These are phyloP conservation scores for Delphinapterus leucas DNA, from an alignment of 2,113 vertebrate species.

Conservation along the genomic window DNA sequence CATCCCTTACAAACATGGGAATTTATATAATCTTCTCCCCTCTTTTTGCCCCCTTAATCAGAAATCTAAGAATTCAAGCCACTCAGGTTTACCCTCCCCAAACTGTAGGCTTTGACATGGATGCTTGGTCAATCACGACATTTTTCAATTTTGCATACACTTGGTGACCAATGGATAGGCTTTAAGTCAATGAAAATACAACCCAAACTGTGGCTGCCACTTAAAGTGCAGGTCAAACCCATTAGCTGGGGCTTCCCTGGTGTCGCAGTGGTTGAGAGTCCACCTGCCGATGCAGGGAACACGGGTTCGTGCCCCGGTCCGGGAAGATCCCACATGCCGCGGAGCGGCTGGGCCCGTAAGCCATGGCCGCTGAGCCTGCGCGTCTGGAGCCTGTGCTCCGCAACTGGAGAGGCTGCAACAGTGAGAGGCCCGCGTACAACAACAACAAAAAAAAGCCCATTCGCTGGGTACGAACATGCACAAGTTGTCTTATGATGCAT, in stretches of 20 bases:
- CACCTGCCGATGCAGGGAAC: too few species aligned
- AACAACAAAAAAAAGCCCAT: background rate
- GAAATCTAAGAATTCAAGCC: background rate
- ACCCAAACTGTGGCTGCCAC: background rate
- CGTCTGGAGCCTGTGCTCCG: too few species aligned
- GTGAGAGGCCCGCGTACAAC: too few species aligned
- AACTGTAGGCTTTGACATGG: background rate
- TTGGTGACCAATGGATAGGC: background rate
- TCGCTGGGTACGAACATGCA: background rate
- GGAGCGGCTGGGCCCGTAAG: accelerated
- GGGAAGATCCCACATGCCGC: too few species aligned
- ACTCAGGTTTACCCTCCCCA: background rate
- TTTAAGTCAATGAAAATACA: conserved; percentile 51
- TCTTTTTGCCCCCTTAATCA: background rate
- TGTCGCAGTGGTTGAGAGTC: too few species aligned
- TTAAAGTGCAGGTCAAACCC: conserved; percentile 18
- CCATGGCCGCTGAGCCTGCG: too few species aligned
- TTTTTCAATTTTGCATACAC: background rate
- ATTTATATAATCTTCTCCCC: background rate
- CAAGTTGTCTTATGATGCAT: background rate
- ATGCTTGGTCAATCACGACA: background rate
- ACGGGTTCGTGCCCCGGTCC: too few species aligned
- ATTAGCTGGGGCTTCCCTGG: background rate
- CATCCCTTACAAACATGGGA: background rate
- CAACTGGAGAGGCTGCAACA: too few species aligned